phyloP scores from a whole-genome alignment of 2,797 vertebrate species.

The Spheniscus humboldti region DNA sequence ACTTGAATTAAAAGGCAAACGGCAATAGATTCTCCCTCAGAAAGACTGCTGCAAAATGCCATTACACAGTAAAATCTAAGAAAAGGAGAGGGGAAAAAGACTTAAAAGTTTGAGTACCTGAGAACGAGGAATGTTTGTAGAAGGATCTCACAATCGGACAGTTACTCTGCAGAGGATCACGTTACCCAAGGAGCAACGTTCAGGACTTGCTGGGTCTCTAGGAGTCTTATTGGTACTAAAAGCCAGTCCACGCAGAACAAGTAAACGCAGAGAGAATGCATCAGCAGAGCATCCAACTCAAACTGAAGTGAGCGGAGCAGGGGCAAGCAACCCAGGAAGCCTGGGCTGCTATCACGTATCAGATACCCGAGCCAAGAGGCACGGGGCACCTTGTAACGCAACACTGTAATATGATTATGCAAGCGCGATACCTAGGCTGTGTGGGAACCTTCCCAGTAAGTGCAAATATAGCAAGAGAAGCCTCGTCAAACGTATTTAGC shows the following conservation, averaged over 20 bases:
- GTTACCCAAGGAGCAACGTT: background rate
- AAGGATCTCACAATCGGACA: background rate
- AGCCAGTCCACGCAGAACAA: background rate
- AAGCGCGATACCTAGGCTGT: background rate
- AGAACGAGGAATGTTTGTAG: background rate
- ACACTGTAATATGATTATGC: conserved; percentile 13
- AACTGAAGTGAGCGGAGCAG: background rate
- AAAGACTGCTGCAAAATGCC: background rate
- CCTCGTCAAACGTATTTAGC: background rate
- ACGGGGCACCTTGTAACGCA: conserved; percentile 33
- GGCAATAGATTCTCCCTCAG: background rate
- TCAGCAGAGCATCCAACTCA: background rate
- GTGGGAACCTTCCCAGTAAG: background rate
- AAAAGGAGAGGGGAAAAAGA: background rate
- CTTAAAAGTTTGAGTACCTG: background rate
- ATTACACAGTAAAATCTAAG: background rate
- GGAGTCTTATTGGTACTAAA: background rate
- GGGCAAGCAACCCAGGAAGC: background rate
- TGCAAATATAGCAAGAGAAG: background rate
- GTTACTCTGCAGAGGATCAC: background rate
- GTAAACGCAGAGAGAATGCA: background rate
- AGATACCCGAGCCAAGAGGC: conserved; percentile 20
- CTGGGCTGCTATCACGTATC: background rate
- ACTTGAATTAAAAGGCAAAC: background rate
- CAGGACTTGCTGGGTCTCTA: background rate